phyloP scores from a whole-genome alignment of 2,797 vertebrate genomes.

The Coracias cyanogaster region DNA sequence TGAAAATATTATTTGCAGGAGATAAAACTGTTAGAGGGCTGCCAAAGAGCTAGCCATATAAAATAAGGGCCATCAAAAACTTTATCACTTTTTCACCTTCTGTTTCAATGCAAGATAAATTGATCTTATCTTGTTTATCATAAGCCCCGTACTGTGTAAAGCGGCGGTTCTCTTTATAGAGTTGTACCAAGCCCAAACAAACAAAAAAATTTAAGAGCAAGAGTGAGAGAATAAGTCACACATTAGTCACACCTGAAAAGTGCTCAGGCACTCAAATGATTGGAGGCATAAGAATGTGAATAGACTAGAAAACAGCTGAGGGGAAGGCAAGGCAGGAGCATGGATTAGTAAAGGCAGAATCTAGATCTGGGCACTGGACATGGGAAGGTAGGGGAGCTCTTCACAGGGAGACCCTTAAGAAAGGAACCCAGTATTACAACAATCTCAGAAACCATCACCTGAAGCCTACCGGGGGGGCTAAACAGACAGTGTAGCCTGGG shows the following conservation, averaged over 20 bases:
- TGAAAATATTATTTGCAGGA: background rate
- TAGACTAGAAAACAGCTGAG: background rate
- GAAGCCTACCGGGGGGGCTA: background rate
- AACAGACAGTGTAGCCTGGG: rapidly evolving
- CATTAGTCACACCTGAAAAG: background rate
- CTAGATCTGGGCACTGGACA: background rate
- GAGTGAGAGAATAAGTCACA: background rate
- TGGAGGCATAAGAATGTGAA: background rate
- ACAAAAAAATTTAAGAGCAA: background rate
- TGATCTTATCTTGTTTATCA: background rate
- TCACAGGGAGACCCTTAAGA: background rate
- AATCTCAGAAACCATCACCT: background rate
- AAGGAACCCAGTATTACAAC: background rate
- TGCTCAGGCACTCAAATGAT: background rate
- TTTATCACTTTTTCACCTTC: background rate
- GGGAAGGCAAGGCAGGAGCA: background rate
- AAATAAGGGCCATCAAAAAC: background rate
- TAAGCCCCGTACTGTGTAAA: background rate
- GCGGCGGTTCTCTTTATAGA: background rate
- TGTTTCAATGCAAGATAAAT: background rate
- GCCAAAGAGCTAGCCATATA: background rate
- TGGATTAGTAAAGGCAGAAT: background rate
- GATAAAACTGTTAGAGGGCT: background rate
- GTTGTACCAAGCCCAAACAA: background rate
- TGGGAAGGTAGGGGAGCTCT: background rate